Conservation (phyloP, 2,888 invertebrate species). For the Leptinotarsa rubiginosa region DNA sequence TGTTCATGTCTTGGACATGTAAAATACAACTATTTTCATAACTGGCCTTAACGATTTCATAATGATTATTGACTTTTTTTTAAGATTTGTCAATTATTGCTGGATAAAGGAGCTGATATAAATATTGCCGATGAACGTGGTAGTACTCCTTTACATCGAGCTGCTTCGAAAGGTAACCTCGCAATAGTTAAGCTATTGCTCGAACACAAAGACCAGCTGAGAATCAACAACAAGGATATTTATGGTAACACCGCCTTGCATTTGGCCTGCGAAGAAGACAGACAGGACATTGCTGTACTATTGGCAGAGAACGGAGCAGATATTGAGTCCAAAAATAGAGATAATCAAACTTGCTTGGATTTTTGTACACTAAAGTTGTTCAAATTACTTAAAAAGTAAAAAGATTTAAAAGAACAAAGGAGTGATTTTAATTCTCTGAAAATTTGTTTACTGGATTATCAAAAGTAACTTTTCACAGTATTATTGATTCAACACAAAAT, state of each 20-base stretch:
- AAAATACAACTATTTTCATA: too few relatives aligned
- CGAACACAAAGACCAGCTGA: slow-evolving; percentile 67
- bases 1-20: too few relatives aligned
- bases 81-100: slow-evolving; percentile 76
- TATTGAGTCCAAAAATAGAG: slow-evolving; percentile 73
- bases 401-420: neutral
- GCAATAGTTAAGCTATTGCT: slow-evolving; percentile 77
- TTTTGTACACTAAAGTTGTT: slow-evolving; percentile 61
- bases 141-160: slow-evolving; percentile 83
- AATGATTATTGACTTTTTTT: slow-evolving; percentile 69
- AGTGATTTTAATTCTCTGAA: neutral
- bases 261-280: slow-evolving; percentile 84
- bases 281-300: slow-evolving; percentile 75
- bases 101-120: slow-evolving; percentile 76
- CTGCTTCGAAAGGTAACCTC: slow-evolving; percentile 80
- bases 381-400: slow-evolving; percentile 44
- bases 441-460: neutral
- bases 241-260: slow-evolving; percentile 85
- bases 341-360: slow-evolving; percentile 76
- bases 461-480: too few relatives aligned
- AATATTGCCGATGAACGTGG: slow-evolving; percentile 77
- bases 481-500: too few relatives aligned
- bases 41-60: too few relatives aligned
- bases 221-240: slow-evolving; percentile 73
- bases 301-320: slow-evolving; percentile 76